Base-by-base conservation (phyloP, 1,140 invertebrate species). In the Aphaenogaster ashmeadi region DNA sequence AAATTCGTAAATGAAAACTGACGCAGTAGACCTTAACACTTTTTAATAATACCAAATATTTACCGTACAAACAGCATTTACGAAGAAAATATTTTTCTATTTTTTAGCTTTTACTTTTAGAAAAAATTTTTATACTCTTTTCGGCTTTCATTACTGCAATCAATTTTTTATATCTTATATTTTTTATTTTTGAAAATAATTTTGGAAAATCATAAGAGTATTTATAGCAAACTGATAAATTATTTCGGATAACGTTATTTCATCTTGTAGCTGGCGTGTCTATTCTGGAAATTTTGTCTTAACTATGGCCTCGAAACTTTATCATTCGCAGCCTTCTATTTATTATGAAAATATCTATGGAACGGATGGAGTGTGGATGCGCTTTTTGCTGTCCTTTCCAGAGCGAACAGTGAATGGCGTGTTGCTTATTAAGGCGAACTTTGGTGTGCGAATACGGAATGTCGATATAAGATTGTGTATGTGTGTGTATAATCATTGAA, bases 1-100 rank as follows among this genome's bases (percentile, higher is more conserved):
- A 4, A 44, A 77, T 77, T 58, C 38, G 15, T 75, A 56, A 56
- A 36, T 75, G 6, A 56, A 60, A 60, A 41, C n/a, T 58, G 13
- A 1, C 0, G 15, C 15, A 38, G 13, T 44, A 21, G 13, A 75
- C n/a, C 36, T 60, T 77, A 4, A 58, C 13, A 58, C 21, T 44
- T 41, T 72, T 27, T 58, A 77, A 77, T 77, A 56, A 75, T 21
- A 56, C 60, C n/a, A 77, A 60, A 58, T 60, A 6, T 77, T 41
- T 60, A 4, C 60, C 15, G 41, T 58, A 41, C 1, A 44, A 75
- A 44, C 3, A 60, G 2, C 44, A 77, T 60, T 60, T 60, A 77
- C 21, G 8, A 77, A 8, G 0, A 11, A 75, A 60, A 60, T 27
- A 33, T 60, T 54, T 54, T 67, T 4, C n/a, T 11, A 56, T 41